These are phyloP conservation scores for Sylvietta virens DNA, from an alignment of 2,113 vertebrate species.

Conservation along the genomic window DNA sequence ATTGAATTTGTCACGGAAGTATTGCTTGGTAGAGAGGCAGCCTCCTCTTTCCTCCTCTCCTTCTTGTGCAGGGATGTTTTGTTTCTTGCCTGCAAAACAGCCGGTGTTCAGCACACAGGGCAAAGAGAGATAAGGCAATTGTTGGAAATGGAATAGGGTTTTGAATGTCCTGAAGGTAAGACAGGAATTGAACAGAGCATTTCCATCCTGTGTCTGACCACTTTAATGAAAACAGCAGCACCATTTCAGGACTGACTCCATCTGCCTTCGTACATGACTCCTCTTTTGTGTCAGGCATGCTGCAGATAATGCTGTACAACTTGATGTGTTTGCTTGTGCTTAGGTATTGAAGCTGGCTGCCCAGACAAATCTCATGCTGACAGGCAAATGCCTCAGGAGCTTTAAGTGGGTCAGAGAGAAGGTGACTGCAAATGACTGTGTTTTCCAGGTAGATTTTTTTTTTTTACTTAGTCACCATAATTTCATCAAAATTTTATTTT, in stretches of 20 bases:
- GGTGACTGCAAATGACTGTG: background rate
- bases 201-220: background rate
- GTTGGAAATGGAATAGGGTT: background rate
- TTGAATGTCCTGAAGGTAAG: background rate
- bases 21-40: background rate
- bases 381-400: background rate
- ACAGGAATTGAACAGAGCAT: background rate
- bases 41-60: background rate
- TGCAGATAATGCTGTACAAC: background rate
- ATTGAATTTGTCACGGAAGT: background rate
- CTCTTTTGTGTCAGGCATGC: background rate
- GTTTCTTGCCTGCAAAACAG: background rate
- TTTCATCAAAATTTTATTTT: constrained; percentile 9
- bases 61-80: background rate
- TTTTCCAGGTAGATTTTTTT: background rate
- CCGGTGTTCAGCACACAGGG: background rate
- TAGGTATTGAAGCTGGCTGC: background rate
- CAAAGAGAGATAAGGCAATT: accelerated
- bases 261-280: background rate
- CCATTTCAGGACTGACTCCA: background rate
- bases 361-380: background rate
- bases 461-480: background rate
- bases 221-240: background rate
- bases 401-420: background rate
- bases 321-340: background rate